Evolutionary conservation across 2,888 invertebrate genomes (phyloP), one percentile per base, ranked within the genome.

Genomic region (Neria commutata): DNA sequence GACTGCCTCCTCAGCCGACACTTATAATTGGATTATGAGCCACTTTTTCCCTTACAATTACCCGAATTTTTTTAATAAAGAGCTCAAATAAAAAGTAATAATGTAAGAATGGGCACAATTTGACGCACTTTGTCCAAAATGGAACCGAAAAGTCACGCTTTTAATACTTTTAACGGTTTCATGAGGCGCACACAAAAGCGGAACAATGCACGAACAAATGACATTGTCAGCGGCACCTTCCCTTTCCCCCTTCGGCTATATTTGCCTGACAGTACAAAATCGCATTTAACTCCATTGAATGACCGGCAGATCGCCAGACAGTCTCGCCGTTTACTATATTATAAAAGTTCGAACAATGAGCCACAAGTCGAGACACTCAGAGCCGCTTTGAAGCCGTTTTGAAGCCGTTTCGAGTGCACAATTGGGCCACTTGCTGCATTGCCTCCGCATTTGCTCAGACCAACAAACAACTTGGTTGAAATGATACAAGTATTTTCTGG

Each of bases 1-100:
- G 6, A 5, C 37, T 37, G 29, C 11, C 5, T 11, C 29, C 37
- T 14, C 37, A 37, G n/a, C 37, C n/a, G 8, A 37, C 37, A 37
- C 37, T 54, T 68, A 68, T 73, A 72, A 72, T 73, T 74, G 70
- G 71, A 72, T 72, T 70, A 72, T 67, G 64, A 70, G 70, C 71
- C 70, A 74, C 74, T 69, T 71, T 74, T 74, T n/a, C n/a, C n/a
- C 29, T 8, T 8, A 29, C 29, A 37, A 37, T 37, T 37, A n/a
- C 37, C 14, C 37, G n/a, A n/a, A n/a, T n/a, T 37, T n/a, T n/a
- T 37, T 37, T 14, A 37, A 37, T 37, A 37, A 37, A 37, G 3
- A 10, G 37, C 37, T 37, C 37, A 37, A 37, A n/a, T 8, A 29
- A 29, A 29, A 29, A 29, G 5, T 29, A 29, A 29, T 8, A 29